Percentiles rank a stretch among this genome's conserved stretches.
phyloP scores from a whole-genome alignment of 1,140 invertebrate species.

The Sipha flava region DNA sequence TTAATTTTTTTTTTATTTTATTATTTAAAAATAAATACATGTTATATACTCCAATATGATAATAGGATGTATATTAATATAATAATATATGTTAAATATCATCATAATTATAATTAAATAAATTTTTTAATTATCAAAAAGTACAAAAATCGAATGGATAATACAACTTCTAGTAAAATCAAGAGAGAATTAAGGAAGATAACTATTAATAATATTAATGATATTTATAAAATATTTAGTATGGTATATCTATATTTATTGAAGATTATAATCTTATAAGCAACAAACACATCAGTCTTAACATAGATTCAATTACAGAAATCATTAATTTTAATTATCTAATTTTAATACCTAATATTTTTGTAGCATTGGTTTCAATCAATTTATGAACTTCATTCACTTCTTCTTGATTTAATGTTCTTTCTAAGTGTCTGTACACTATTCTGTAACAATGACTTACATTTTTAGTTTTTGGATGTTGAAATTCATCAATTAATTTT shows the following conservation, averaged over 20 bases:
- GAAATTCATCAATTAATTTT: slow-evolving; percentile 75
- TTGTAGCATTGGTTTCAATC: slow-evolving; percentile 56
- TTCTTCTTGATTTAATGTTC: slow-evolving; percentile 76
- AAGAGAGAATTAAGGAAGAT: no score
- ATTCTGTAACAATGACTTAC: slow-evolving; percentile 88
- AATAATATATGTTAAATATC: no score
- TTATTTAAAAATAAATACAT: no score
- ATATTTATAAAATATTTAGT: not conserved
- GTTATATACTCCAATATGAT: no score
- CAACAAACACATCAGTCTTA: not conserved
- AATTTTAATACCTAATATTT: slow-evolving; percentile 55
- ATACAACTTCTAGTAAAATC: no score
- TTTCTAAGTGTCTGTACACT: slow-evolving; percentile 87
- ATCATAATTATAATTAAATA: no score
- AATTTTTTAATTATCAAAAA: no score
- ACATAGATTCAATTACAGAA: not conserved
- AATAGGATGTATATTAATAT: no score
- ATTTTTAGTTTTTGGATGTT: slow-evolving; percentile 72
- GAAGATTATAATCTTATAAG: not conserved
- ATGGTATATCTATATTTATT: not conserved
- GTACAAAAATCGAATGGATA: no score
- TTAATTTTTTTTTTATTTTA: no score
- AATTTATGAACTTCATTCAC: slow-evolving; percentile 75
- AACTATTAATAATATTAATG: not conserved
- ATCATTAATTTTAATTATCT: slow-evolving; percentile 28